Evolutionary conservation across 2,888 invertebrate species (phyloP), one percentile per base, ranked within the genome.

Genomic region (Rapana venosa): DNA sequence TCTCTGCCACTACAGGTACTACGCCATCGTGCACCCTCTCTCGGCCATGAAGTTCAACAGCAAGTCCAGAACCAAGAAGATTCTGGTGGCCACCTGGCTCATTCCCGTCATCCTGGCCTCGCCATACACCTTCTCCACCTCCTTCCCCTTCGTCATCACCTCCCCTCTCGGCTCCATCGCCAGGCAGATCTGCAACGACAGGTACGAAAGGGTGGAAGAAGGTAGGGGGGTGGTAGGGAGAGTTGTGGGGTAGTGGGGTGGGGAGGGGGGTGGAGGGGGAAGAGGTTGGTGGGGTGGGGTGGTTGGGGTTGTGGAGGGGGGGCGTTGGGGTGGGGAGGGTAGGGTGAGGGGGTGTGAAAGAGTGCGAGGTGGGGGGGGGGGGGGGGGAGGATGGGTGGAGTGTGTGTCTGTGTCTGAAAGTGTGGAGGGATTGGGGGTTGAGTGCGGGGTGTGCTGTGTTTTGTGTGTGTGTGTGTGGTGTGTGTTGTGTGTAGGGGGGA

Each of bases 21-120:
- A 96, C 92, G 96, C 96, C 36, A 96, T 96, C 22, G 96, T 96
- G 1, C 96, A 96, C 90, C 96, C 96, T 0, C 93, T 96, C 81
- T 95, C 96, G 47, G 96, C 96, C 35, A 95, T 96, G 93, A 95
- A 94, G 89, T 93, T 95, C 32, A 94, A 94, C 93, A 95, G 95
- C 91, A 95, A 94, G 91, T 94, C 95, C 0, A 92, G 96, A 35
- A 96, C 96, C 30, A 94, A 94, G 56, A 94, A 94, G 88, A 96
- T 96, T 66, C 93, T 96, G 15, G 92, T 95, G 0, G 92, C 94
- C 30, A 96, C 96, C 5, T 96, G 96, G 96, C 90, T 96, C 4
- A 94, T 96, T 32, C 96, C 94, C 5, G 92, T 94, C 6, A 87
- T 94, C 15, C 92, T 94, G 35, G 93, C 93, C 30, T 90, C 92